These are phyloP conservation scores for Panzeria rudis DNA, from an alignment of 2,888 invertebrate species.

Conservation along the genomic window DNA sequence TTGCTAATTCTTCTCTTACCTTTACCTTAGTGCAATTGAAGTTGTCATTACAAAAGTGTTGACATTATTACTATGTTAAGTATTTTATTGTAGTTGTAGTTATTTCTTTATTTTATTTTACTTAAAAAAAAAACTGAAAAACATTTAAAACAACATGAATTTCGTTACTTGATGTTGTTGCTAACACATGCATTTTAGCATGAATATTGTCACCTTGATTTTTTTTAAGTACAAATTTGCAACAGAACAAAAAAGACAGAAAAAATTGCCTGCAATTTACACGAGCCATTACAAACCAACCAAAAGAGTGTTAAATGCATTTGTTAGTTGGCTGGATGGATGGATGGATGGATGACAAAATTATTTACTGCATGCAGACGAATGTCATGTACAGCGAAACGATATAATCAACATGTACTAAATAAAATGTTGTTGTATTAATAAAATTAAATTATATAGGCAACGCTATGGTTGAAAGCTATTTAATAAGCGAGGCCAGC, in stretches of 20 bases:
- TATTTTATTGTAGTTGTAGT: slow-evolving; percentile 17
- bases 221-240: slow-evolving; percentile 20
- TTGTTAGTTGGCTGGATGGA: slow-evolving; percentile 33
- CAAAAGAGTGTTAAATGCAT: slow-evolving; percentile 30
- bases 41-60: slow-evolving; percentile 45
- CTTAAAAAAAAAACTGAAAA: background rate
- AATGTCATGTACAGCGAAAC: slow-evolving; percentile 35
- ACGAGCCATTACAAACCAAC: slow-evolving; percentile 58
- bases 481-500: slow-evolving; percentile 15
- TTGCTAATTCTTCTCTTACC: background rate
- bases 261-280: slow-evolving; percentile 55
- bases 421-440: slow-evolving; percentile 14
- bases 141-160: slow-evolving; percentile 43
- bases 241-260: background rate
- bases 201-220: slow-evolving; percentile 57
- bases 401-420: slow-evolving; percentile 34
- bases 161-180: slow-evolving; percentile 9
- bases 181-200: slow-evolving; percentile 51
- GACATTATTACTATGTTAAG: slow-evolving; percentile 55
- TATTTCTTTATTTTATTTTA: slow-evolving; percentile 23
- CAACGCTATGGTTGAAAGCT: slow-evolving; percentile 10
- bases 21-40: background rate
- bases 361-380: slow-evolving; percentile 47
- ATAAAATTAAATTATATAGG: slow-evolving; percentile 47
- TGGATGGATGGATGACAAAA: slow-evolving; percentile 46